These are phyloP conservation scores for Amblyopsis rosae DNA, from an alignment of 2,113 vertebrate species.

Conservation along the genomic window DNA sequence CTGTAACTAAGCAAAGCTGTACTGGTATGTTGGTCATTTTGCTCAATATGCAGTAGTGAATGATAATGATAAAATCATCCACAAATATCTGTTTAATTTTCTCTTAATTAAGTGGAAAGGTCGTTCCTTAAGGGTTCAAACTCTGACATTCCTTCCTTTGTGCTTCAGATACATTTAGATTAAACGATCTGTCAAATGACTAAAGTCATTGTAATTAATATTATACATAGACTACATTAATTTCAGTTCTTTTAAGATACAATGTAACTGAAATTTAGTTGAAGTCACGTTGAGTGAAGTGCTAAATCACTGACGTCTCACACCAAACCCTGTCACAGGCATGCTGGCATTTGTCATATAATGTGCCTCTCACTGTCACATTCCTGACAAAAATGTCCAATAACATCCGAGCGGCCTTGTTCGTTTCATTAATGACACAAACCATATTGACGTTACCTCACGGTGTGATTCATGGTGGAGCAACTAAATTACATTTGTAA, in stretches of 20 bases:
- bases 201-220: too few species aligned
- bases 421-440: constrained; percentile 51
- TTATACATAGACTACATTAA: background rate
- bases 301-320: background rate
- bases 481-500: constrained; percentile 46
- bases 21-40: too few species aligned
- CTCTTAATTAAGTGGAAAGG: too few species aligned
- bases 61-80: too few species aligned
- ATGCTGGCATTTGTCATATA: background rate
- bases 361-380: constrained; percentile 6
- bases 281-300: background rate
- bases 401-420: constrained; percentile 39
- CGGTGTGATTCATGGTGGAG: constrained; percentile 53
- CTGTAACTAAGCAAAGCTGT: too few species aligned
- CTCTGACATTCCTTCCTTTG: too few species aligned
- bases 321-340: background rate
- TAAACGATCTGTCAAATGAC: too few species aligned
- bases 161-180: too few species aligned
- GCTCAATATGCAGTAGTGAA: too few species aligned
- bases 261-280: background rate
- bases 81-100: too few species aligned
- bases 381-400: constrained; percentile 37
- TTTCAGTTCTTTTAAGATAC: background rate
- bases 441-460: constrained; percentile 56
- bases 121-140: too few species aligned